Evolutionary conservation across 2,113 vertebrate species (phyloP), one percentile per base, ranked within the genome.

Genomic region (Tragelaphus buxtoni): DNA sequence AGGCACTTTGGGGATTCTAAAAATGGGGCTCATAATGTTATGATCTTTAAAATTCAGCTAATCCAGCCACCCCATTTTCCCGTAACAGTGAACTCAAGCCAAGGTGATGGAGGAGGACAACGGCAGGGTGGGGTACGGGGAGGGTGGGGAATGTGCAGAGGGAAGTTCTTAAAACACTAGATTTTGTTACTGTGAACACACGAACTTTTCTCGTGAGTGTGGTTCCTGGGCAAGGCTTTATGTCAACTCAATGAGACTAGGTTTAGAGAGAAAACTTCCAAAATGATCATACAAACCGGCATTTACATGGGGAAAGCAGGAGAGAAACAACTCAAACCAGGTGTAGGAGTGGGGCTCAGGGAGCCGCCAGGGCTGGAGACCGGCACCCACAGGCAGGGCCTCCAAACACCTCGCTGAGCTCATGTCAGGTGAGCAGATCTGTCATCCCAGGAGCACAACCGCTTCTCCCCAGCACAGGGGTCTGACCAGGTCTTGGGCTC

Each of bases 1-100:
- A 58, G 24, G 65, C 4, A n/a, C 26, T 45, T 55, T 80, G 79
- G 42, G 20, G 51, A 74, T 88, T 74, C 47, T 4, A 65, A 91
- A 87, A 32, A 26, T n/a, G 28, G 30, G 39, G 24, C 74, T 74
- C 32, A 6, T 13, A 82, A 88, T 39, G 16, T 72, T 61, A n/a
- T 26, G 9, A 95, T 93, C 58, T 82, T 90, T 58, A 60, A 72
- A 91, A n/a, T 69, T 49, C 82, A 22, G 32, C 14, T 76, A 69
- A 76, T 22, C 26, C 10, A 35, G 58, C 35, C 0, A 1, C 56
- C n/a, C 90, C 11, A 8, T 55, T 88, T 45, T 51, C 32, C 60
- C 30, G 22, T 49, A 61, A 65, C 56, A 61, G 63, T 0, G 1
- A n/a, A 65, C 18, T 24, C 4, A 0, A 42, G 9, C 22, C 30